phyloP scores from a whole-genome alignment of 92 coral and sea anemone genomes.

The Scolanthus callimorphus region DNA sequence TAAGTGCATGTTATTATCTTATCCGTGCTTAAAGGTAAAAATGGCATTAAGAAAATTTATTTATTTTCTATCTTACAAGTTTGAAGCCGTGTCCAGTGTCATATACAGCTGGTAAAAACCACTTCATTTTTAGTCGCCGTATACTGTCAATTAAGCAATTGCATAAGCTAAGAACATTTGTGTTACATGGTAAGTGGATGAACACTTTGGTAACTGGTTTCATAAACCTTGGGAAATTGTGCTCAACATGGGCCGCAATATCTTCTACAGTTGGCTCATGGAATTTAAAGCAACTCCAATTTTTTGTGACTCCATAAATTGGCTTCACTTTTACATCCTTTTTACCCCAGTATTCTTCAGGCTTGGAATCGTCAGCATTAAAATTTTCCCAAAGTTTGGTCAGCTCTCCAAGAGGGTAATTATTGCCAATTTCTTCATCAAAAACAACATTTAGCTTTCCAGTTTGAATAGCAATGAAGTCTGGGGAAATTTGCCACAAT shows the following conservation, averaged over 20 bases:
- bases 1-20: too few species aligned
- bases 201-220: constrained; percentile 91
- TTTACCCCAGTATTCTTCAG: constrained; percentile 56
- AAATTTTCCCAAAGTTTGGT: constrained; percentile 86
- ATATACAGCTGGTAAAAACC: constrained; percentile 90
- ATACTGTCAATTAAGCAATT: constrained; percentile 72
- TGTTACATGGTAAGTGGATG: constrained; percentile 82
- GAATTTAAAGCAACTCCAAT: constrained; percentile 92
- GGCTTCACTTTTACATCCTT: constrained; percentile 67
- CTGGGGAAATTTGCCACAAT: constrained; percentile 68
- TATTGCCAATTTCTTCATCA: constrained; percentile 80
- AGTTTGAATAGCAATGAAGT: constrained; percentile 85
- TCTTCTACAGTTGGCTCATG: constrained; percentile 95
- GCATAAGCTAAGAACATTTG: constrained; percentile 75
- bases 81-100: constrained; percentile 99
- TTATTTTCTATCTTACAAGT: too few species aligned
- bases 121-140: constrained; percentile 87
- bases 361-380: constrained; percentile 50
- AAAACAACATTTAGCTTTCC: constrained; percentile 55
- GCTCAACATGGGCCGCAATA: constrained; percentile 85
- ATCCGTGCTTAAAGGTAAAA: too few species aligned
- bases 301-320: constrained; percentile 80
- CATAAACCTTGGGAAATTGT: constrained; percentile 87
- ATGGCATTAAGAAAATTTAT: too few species aligned
- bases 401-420: constrained; percentile 84